phyloP scores from a whole-genome alignment of 2,113 vertebrate species.

The Sciurus niger region DNA sequence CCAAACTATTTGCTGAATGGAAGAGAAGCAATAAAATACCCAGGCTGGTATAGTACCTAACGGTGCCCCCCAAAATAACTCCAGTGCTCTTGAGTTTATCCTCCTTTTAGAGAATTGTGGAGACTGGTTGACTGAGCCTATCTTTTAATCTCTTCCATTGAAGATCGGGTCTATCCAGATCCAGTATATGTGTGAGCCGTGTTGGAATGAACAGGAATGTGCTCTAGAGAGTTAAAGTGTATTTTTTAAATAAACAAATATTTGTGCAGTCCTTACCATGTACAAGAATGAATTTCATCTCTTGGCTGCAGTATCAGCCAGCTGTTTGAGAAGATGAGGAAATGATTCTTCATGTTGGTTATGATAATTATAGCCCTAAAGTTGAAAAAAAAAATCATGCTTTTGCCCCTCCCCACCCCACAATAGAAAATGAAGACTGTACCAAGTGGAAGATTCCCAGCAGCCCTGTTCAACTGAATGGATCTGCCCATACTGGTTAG shows the following conservation, averaged over 20 bases:
- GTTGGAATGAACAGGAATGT: not conserved
- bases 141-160: not conserved
- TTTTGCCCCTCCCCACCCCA: not conserved
- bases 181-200: too few species aligned
- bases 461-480: not conserved
- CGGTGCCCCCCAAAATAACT: not conserved
- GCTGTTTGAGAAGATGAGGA: constrained; percentile 30
- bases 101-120: not conserved
- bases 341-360: not conserved
- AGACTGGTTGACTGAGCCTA: not conserved
- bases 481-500: not conserved
- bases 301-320: not conserved
- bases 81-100: not conserved
- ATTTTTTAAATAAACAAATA: not conserved
- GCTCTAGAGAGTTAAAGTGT: not conserved
- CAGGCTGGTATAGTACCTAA: not conserved
- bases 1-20: not conserved
- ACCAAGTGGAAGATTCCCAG: not conserved
- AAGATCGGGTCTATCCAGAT: not conserved
- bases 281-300: constrained; percentile 6
- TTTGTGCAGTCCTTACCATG: not conserved
- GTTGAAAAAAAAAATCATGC: not conserved
- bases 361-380: not conserved
- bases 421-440: not conserved
- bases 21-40: not conserved